These are phyloP conservation scores for Drosophila rufa DNA, from an alignment of 1,140 invertebrate species.

Conservation along the genomic window DNA sequence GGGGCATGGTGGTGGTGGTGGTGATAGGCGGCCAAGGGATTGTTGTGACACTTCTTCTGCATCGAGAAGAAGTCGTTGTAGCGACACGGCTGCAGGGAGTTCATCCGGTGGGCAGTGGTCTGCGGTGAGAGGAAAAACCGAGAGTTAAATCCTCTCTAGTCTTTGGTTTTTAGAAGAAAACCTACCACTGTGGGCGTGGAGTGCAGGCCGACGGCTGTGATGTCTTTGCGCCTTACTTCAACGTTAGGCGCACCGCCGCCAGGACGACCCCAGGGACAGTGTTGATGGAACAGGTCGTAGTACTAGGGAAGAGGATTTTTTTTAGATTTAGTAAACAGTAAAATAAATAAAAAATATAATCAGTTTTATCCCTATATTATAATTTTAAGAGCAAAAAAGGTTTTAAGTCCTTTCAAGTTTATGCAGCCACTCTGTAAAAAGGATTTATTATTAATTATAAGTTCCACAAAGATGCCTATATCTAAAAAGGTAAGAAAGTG, in stretches of 20 bases:
- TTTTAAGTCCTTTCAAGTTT: neutral
- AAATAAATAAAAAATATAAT: neutral
- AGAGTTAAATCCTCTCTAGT: neutral
- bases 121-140: neutral
- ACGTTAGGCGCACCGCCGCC: conserved; percentile 84
- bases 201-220: conserved; percentile 85
- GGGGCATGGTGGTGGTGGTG: conserved; percentile 70
- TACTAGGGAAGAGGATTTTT: conserved; percentile 65
- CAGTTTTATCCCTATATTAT: neutral
- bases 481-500: too few species aligned
- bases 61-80: conserved; percentile 79
- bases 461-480: too few species aligned
- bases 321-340: neutral
- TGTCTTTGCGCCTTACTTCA: conserved; percentile 85
- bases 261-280: conserved; percentile 86
- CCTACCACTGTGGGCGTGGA: conserved; percentile 84
- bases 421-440: too few species aligned
- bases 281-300: conserved; percentile 85
- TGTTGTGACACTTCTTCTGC: conserved; percentile 76
- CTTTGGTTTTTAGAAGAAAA: neutral
- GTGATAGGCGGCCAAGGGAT: conserved; percentile 61
- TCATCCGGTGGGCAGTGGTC: conserved; percentile 72
- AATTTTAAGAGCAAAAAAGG: neutral
- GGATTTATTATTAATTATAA: too few species aligned
- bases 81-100: conserved; percentile 74